phyloP scores from a whole-genome alignment of 35 echinoderm and acorn worm genomes.

The Strongylocentrotus purpuratus region DNA sequence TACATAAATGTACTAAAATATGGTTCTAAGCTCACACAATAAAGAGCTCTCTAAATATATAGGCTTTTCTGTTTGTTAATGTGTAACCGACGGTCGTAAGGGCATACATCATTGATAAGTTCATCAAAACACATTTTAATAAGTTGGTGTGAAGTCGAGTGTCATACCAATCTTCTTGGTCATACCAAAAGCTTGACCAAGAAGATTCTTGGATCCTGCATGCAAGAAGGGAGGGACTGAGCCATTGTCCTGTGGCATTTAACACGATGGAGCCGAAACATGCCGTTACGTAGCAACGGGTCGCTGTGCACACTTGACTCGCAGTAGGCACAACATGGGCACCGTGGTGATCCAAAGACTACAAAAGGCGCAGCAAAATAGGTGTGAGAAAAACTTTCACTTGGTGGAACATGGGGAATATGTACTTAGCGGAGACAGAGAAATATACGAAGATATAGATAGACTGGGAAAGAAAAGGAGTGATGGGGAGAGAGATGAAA shows the following conservation, averaged over 20 bases:
- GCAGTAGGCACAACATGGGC: not conserved
- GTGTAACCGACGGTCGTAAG: too few species aligned
- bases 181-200: not conserved
- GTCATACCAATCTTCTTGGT: not conserved
- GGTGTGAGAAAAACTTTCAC: not conserved
- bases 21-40: too few species aligned
- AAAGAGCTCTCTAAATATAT: too few species aligned
- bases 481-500: not conserved
- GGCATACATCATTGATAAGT: too few species aligned
- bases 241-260: conserved; percentile 46
- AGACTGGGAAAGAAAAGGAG: not conserved
- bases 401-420: not conserved
- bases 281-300: conserved; percentile 42
- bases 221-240: not conserved
- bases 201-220: not conserved
- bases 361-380: not conserved
- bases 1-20: too few species aligned
- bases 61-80: too few species aligned
- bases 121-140: too few species aligned
- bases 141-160: not conserved
- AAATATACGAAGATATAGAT: not conserved
- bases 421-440: not conserved
- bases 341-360: not conserved
- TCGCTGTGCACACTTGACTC: conserved; percentile 5
- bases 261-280: conserved; percentile 10